These are phyloP conservation scores for Heterotilapia buettikoferi DNA, from an alignment of 2,113 vertebrate species.

Conservation along the genomic window DNA sequence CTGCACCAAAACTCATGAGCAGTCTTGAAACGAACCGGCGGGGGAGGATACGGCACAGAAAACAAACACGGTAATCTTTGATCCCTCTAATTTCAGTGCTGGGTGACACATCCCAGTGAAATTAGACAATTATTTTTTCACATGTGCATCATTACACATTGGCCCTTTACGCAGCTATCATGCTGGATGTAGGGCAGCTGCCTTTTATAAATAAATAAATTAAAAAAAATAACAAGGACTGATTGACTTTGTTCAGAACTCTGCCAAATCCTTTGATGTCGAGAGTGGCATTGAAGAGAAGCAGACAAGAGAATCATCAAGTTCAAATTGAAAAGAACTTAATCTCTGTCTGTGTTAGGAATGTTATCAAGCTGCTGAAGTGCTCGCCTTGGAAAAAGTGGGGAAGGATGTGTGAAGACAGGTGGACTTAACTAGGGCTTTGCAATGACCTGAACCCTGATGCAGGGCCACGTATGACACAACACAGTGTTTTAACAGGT, in stretches of 20 bases:
- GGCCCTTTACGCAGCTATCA: neutral
- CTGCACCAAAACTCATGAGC: neutral
- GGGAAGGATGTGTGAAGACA: neutral
- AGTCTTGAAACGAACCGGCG: neutral
- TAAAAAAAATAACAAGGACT: neutral
- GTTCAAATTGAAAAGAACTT: conserved; percentile 42
- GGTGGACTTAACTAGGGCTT: neutral
- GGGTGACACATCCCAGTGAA: conserved; percentile 1
- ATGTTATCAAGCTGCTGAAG: neutral
- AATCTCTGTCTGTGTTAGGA: conserved; percentile 27
- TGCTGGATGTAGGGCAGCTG: conserved; percentile 27
- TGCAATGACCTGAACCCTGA: neutral
- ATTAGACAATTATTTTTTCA: conserved; percentile 20
- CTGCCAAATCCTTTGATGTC: conserved; percentile 59
- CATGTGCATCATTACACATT: conserved; percentile 2
- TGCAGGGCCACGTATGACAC: neutral
- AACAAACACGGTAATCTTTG: conserved; percentile 12
- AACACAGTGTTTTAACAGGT: neutral
- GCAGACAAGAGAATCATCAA: conserved; percentile 18
- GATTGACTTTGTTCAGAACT: conserved; percentile 59
- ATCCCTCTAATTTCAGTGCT: neutral
- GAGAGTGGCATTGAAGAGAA: conserved; percentile 30
- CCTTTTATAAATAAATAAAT: neutral
- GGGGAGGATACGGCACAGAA: conserved; percentile 4
- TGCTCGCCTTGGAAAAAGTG: conserved; percentile 1